Conservation (phyloP, 2,797 vertebrate species). For the Glyptemys insculpta region DNA sequence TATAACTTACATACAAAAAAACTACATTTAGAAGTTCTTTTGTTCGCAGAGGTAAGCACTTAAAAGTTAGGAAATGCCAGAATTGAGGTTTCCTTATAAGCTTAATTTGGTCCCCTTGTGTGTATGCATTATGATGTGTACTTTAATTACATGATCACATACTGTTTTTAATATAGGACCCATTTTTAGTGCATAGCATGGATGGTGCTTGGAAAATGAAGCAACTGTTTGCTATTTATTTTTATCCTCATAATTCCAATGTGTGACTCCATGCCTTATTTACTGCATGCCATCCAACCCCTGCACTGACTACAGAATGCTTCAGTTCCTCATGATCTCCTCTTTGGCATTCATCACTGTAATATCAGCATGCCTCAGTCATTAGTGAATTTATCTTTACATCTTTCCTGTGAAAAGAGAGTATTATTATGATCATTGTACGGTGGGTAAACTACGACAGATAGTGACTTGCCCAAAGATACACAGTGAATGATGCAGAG, state of each 20-base stretch:
- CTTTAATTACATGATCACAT: not conserved
- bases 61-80: conserved; percentile 36
- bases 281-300: accelerated
- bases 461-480: conserved; percentile 10
- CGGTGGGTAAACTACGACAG: not conserved
- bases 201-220: not conserved
- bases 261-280: not conserved
- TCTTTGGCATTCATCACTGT: not conserved
- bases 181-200: not conserved
- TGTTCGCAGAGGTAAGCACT: conserved; percentile 1
- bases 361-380: accelerated
- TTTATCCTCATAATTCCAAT: not conserved
- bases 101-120: not conserved
- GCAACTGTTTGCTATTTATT: not conserved
- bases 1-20: not conserved
- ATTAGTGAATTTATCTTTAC: accelerated
- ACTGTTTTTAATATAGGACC: not conserved
- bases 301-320: not conserved
- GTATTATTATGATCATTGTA: not conserved
- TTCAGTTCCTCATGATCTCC: not conserved
- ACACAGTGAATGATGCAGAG: not conserved
- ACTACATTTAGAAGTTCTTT: not conserved
- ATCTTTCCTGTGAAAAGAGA: not conserved
- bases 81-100: not conserved
- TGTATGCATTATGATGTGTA: not conserved